Base-by-base conservation (phyloP, 2,888 invertebrate genomes). In the Aspidapion aeneum region DNA sequence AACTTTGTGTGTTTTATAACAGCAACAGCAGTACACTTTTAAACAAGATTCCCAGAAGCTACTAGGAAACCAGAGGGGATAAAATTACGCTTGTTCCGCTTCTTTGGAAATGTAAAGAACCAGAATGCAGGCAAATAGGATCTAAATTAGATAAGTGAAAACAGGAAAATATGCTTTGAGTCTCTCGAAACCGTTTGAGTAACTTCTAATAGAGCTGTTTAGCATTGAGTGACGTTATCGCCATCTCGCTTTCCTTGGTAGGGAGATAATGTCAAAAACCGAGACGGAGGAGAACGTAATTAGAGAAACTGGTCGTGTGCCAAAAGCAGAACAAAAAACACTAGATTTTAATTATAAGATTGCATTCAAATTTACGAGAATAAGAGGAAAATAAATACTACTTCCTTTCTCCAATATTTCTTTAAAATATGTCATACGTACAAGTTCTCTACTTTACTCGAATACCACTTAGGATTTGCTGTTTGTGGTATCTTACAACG, bases 141-240 rank as follows among this genome's bases (percentile, higher is more conserved):
- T 35, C 35, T 35, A 35, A 35, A 35, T 35, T 7, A 35, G 35
- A 35, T 35, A 35, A 35, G 35, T 35, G 35, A 35, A 35, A 35
- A 35, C 35, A 35, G 35, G 35, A 35, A 35, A 35, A 35, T 35
- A 35, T 35, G 35, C 35, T 12, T 35, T 35, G 35, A 35, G 35
- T 35, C 12, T 35, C 35, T 12, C 35, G 35, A 35, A 35, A 35
- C 35, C 35, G 35, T 35, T 35, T 35, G 35, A 35, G 35, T 35
- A 35, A 35, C 35, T 35, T 35, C 35, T 35, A 35, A 35, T 35
- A 35, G 35, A 35, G 57, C 17, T 19, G n/a, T 48, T 57, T 1
- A 57, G 48, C 35, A 48, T 21, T 48, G 57, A 57, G 19, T 57
- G 57, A 57, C 57, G 18, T 57, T 57, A 57, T 57, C 57, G 22